Conservation (phyloP, 2,888 invertebrate genomes). For the Ochropleura plecta region DNA sequence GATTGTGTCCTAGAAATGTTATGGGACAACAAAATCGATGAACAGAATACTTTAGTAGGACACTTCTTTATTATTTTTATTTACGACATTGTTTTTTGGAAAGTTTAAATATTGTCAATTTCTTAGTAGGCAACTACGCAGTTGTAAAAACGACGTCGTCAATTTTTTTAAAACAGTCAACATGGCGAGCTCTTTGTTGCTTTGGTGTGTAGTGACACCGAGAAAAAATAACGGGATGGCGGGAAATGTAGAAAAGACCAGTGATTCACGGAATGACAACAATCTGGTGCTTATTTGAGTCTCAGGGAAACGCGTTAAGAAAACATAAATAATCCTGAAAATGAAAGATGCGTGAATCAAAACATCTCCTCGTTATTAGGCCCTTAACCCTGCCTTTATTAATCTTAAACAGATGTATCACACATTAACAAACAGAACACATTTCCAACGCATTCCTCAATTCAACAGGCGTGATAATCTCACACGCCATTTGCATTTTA, state of each 20-base stretch:
- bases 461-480: constrained; percentile 41
- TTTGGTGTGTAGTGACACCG: neutral
- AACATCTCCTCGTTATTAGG: constrained; percentile 18
- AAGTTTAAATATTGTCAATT: neutral
- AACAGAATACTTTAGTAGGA: constrained; percentile 2
- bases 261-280: constrained; percentile 8
- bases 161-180: neutral
- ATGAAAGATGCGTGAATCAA: constrained; percentile 21
- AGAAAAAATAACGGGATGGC: neutral
- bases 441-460: constrained; percentile 31
- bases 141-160: neutral
- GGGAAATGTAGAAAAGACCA: neutral
- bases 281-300: constrained; percentile 3
- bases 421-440: constrained; percentile 13
- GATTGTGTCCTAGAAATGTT: constrained; percentile 44
- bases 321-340: constrained; percentile 7
- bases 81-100: constrained; percentile 19
- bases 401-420: constrained; percentile 30
- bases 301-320: neutral
- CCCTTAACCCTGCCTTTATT: constrained; percentile 30
- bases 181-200: no score
- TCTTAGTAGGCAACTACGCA: neutral
- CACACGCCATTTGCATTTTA: constrained; percentile 54
- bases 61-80: constrained; percentile 24
- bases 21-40: constrained; percentile 22